Percentiles rank a stretch among this genome's conserved stretches.
These are phyloP conservation scores for Drosophila kikkawai DNA, from an alignment of 1,140 invertebrate genomes.

Conservation along the genomic window DNA sequence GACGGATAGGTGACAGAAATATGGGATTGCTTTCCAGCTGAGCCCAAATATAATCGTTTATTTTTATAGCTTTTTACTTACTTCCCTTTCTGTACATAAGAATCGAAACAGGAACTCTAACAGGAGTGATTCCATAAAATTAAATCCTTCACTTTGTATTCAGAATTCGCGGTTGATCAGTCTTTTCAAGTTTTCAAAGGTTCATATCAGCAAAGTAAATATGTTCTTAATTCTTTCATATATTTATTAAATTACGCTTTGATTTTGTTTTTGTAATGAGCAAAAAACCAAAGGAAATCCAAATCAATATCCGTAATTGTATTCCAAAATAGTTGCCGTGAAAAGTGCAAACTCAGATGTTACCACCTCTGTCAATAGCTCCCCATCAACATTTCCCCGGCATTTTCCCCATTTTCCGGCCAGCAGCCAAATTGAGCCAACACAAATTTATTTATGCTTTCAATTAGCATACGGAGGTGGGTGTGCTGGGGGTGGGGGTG, in stretches of 20 bases:
- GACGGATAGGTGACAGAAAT: constrained; percentile 33
- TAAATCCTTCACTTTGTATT: not conserved
- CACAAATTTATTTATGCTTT: constrained; percentile 42
- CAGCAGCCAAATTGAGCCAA: constrained; percentile 4
- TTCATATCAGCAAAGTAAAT: not conserved
- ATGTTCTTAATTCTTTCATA: not conserved
- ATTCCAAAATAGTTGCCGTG: constrained; percentile 11
- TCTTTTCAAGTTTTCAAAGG: too few species aligned
- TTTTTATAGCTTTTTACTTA: not conserved
- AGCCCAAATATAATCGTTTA: constrained; percentile 2
- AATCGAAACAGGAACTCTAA: too few species aligned
- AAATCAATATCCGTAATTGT: constrained; percentile 25
- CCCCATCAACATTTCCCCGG: not conserved
- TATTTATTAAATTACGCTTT: too few species aligned
- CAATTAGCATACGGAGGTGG: constrained; percentile 33
- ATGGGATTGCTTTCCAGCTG: not conserved
- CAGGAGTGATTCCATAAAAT: too few species aligned
- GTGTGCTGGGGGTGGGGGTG: not conserved
- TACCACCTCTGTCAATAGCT: constrained; percentile 15
- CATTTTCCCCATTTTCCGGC: constrained; percentile 2
- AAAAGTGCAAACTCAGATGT: constrained; percentile 24
- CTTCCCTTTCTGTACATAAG: not conserved
- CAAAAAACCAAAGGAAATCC: not conserved
- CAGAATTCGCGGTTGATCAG: not conserved
- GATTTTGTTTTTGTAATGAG: too few species aligned